A percentile compares a stretch with the other conserved stretches of the same genome.
phyloP scores from a whole-genome alignment of 2,888 invertebrate species.

The Chironomus riparius region DNA sequence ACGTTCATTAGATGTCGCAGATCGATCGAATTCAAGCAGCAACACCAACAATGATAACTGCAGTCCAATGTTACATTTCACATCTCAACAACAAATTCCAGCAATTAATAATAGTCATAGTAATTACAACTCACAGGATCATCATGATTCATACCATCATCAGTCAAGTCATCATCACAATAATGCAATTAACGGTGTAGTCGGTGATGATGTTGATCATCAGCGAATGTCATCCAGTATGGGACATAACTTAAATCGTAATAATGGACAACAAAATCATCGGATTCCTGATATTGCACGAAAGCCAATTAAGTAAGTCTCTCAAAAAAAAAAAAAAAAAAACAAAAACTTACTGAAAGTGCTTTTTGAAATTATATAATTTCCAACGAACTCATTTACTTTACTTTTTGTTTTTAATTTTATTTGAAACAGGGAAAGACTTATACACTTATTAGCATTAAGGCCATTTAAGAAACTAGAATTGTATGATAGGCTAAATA shows the following conservation, averaged over 20 bases:
- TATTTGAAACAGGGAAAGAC: conserved; percentile 66
- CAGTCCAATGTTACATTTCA: conserved; percentile 13
- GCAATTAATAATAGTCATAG: conserved; percentile 24
- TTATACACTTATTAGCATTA: conserved; percentile 88
- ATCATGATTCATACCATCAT: conserved; percentile 26
- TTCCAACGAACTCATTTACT: not conserved
- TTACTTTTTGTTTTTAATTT: not conserved
- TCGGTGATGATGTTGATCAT: conserved; percentile 18
- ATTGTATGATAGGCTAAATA: conserved; percentile 67
- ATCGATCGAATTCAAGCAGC: conserved; percentile 25
- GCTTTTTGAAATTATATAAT: not conserved
- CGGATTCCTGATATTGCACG: conserved; percentile 60
- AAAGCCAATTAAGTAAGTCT: conserved; percentile 60
- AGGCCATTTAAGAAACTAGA: conserved; percentile 91
- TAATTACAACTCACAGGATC: conserved; percentile 27
- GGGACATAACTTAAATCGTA: conserved; percentile 27
- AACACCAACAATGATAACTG: conserved; percentile 25
- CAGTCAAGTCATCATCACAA: conserved; percentile 24
- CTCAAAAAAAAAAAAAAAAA: too few species aligned
- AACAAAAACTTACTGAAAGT: not conserved
- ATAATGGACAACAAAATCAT: conserved; percentile 39
- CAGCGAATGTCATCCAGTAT: conserved; percentile 9
- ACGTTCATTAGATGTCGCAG: conserved; percentile 30
- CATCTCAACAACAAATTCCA: conserved; percentile 23
- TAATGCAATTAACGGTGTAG: conserved; percentile 22